These are phyloP conservation scores for Ceyx erithaca DNA, from an alignment of 2,797 vertebrate genomes.

Conservation along the genomic window DNA sequence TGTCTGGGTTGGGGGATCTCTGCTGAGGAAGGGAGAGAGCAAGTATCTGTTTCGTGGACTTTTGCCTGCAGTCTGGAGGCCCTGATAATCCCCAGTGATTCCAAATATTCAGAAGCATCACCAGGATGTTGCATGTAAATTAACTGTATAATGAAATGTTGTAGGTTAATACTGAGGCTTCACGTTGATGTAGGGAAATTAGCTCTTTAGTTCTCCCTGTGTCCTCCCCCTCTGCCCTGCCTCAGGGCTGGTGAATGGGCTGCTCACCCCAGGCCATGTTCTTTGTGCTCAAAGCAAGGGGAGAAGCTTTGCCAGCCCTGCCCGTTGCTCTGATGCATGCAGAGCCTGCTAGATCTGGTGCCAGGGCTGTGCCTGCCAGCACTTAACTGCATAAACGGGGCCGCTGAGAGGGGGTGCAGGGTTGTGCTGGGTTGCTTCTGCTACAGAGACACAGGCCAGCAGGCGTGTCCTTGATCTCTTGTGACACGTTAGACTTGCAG, in stretches of 20 bases:
- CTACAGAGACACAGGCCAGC: not conserved
- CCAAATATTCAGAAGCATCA: not conserved
- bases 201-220: not conserved
- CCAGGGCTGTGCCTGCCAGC: not conserved
- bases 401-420: not conserved
- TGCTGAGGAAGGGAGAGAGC: not conserved
- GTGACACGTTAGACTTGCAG: not conserved
- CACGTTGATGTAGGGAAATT: not conserved
- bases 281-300: not conserved
- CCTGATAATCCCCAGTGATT: not conserved
- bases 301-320: not conserved
- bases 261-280: not conserved
- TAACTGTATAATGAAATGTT: not conserved
- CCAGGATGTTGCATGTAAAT: not conserved
- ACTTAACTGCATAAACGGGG: not conserved
- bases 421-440: not conserved
- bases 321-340: not conserved
- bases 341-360: not conserved
- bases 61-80: not conserved
- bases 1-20: not conserved
- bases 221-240: not conserved
- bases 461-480: not conserved
- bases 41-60: not conserved
- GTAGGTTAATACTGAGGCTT: not conserved
- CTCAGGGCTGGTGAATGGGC: rapidly evolving